These are phyloP conservation scores for Cabera pusaria DNA, from an alignment of 2,888 invertebrate species.

Conservation along the genomic window DNA sequence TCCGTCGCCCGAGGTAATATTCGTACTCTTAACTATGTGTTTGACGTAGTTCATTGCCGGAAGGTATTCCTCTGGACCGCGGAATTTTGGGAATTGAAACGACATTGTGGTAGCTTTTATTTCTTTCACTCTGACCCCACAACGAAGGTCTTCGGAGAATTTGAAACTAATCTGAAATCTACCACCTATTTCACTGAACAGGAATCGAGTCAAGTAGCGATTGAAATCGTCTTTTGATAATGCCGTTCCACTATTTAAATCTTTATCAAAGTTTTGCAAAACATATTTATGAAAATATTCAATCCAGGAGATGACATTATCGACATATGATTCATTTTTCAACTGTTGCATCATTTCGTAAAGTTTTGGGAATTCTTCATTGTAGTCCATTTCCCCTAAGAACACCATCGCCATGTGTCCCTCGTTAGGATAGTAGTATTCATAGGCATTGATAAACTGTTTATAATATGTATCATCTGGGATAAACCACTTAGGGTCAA, in stretches of 20 bases:
- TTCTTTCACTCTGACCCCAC: slow-evolving; percentile 84
- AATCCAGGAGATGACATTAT: slow-evolving; percentile 85
- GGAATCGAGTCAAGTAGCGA: slow-evolving; percentile 86
- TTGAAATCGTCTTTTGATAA: slow-evolving; percentile 82
- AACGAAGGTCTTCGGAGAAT: slow-evolving; percentile 83
- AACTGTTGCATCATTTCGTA: slow-evolving; percentile 79
- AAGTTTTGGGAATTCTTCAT: slow-evolving; percentile 83
- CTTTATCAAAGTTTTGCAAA: slow-evolving; percentile 74
- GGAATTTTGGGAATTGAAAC: slow-evolving; percentile 84
- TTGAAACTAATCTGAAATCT: slow-evolving; percentile 87
- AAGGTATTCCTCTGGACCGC: slow-evolving; percentile 86
- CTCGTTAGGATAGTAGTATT: slow-evolving; percentile 85
- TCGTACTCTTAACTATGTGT: slow-evolving; percentile 77
- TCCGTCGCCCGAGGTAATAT: slow-evolving; percentile 84
- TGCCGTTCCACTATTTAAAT: slow-evolving; percentile 73
- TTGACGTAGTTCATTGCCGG: slow-evolving; percentile 88
- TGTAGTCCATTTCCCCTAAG: slow-evolving; percentile 87
- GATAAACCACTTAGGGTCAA: slow-evolving; percentile 91
- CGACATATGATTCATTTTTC: slow-evolving; percentile 75
- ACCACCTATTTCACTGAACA: slow-evolving; percentile 87
- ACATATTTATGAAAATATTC: slow-evolving; percentile 86
- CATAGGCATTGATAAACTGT: slow-evolving; percentile 81
- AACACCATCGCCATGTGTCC: slow-evolving; percentile 86
- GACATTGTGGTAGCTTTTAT: slow-evolving; percentile 85
- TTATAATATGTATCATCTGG: slow-evolving; percentile 87